Evolutionary conservation across 2,888 invertebrate species (phyloP), one percentile per base, ranked within the genome.

Genomic region (Zhengitettix transpicula): DNA sequence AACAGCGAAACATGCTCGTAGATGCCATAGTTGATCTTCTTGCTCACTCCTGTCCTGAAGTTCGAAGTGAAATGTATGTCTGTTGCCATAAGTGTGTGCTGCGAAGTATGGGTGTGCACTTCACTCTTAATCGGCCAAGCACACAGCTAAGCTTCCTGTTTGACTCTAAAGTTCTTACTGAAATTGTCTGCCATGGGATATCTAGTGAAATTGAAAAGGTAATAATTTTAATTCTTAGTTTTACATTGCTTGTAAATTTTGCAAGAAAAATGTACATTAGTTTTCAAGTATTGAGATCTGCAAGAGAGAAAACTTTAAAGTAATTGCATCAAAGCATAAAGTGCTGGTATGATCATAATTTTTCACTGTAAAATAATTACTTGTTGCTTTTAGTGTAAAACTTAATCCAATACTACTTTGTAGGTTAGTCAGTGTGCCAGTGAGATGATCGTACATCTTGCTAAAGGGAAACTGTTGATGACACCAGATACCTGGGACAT

Each of bases 181-280:
- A 85, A 73, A 81, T 85, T 44, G 77, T 81, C 62, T 78, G 79
- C 65, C 80, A 82, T 68, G 85, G 85, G 54, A 67, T 81, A 12
- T 75, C 74, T 11, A 77, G 76, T 63, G 68, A 71, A 42, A 71
- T 74, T 64, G 65, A 67, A 47, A 69, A 71, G 68, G 76, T 77
- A 69, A 63, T 28, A 28, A 28, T 28, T 28, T 28, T 28, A 28
- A 28, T 2, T 28, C 28, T 28, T 28, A 5, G 28, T 28, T 28
- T 28, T 28, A 2, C 28, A 28, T 2, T 28, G 28, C 28, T 28
- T 28, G 16, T 9, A 51, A 11, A 51, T 15, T 51, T 10, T n/a
- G 51, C 9, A 14, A 51, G n/a, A 1, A 51, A 16, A 11, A 12
- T 2, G 51, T 11, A 51, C 1, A 10, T 51, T 51, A 10, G n/a